A percentile compares a stretch with the other conserved stretches of the same genome.
Conservation (phyloP, 2,888 invertebrate genomes). For the Athalia cordata region DNA sequence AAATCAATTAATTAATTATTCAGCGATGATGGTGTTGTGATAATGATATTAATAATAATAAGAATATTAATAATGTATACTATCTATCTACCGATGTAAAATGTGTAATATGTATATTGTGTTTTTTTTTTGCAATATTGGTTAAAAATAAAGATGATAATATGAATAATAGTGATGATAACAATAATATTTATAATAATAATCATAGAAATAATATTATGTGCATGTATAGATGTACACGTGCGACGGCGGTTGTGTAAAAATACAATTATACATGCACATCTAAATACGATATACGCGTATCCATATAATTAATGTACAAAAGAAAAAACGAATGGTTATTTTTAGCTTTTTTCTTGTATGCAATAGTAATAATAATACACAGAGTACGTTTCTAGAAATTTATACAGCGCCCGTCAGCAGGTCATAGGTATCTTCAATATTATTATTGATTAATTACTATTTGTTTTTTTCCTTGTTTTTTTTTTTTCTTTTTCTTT, state of each 20-base stretch:
- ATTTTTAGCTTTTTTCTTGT: slow-evolving; percentile 48
- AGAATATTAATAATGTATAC: slow-evolving; percentile 65
- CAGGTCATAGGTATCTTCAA: slow-evolving; percentile 54
- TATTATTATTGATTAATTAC: slow-evolving; percentile 9
- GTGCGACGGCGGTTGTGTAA: slow-evolving; percentile 55
- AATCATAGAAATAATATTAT: background rate
- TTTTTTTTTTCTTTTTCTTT: slow-evolving; percentile 54
- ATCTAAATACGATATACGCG: slow-evolving; percentile 54
- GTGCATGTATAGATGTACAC: slow-evolving; percentile 27
- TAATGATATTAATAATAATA: slow-evolving; percentile 33
- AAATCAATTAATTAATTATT: slow-evolving; percentile 44
- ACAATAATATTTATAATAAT: background rate
- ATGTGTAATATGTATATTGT: slow-evolving; percentile 52
- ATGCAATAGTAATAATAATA: slow-evolving; percentile 61
- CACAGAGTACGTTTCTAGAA: slow-evolving; percentile 65
- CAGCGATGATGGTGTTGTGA: background rate
- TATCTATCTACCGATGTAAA: slow-evolving; percentile 68
- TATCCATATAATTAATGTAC: slow-evolving; percentile 66
- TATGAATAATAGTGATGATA: background rate
- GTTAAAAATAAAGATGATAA: background rate
- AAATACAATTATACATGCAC: slow-evolving; percentile 64
- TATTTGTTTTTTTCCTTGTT: slow-evolving; percentile 31
- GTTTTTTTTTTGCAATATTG: background rate
- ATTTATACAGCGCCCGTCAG: slow-evolving; percentile 65
- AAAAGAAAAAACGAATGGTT: slow-evolving; percentile 62